Evolutionary conservation across 1,140 invertebrate genomes (phyloP), one percentile per base, ranked within the genome.

Genomic region (Megalonaias nervosa): DNA sequence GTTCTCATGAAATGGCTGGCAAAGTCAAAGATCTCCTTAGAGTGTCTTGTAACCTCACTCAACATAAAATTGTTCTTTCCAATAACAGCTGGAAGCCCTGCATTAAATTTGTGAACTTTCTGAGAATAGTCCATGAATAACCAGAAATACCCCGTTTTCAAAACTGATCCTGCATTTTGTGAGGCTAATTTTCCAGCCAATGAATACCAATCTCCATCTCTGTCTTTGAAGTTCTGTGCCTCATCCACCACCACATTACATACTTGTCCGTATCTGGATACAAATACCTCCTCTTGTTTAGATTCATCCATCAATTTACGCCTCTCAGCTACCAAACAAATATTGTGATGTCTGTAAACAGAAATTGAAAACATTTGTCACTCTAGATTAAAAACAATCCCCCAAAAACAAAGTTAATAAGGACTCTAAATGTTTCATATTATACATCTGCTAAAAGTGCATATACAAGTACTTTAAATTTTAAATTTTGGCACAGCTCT

Each of bases 1-100:
- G 80, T 58, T 68, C 80, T 75, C 81, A 88, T 84, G 56, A 88
- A 85, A 16, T 85, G 83, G 17, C 78, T 76, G 21, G 86, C 84
- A 79, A 84, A 88, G 48, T 86, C 77, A 75, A 85, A 88, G 38
- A 88, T 88, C 75, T 88, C 86, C 67, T 85, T 84, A 14, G 82
- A 82, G 73, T 85, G 86, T 65, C 86, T 76, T 19, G 85, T 82
- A 15, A 87, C 82, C 73, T 87, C 86, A 74, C 85, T 86, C 66
- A 87, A 73, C 86, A 88, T 86, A 65, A 85, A 88, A 58, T 88
- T 88, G 67, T 88, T 84, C 76, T 88, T 86, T 23, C 86, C 86
- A 26, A 88, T 84, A 56, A 88, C 73, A 15, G 81, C 79, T 17
- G 86, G 86, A 14, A 88, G 59, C 0, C 86, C 86, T n/a, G 86